Conservation (phyloP, 64 coral and sea anemone species). For the Hydrozoanthus tunicans region DNA sequence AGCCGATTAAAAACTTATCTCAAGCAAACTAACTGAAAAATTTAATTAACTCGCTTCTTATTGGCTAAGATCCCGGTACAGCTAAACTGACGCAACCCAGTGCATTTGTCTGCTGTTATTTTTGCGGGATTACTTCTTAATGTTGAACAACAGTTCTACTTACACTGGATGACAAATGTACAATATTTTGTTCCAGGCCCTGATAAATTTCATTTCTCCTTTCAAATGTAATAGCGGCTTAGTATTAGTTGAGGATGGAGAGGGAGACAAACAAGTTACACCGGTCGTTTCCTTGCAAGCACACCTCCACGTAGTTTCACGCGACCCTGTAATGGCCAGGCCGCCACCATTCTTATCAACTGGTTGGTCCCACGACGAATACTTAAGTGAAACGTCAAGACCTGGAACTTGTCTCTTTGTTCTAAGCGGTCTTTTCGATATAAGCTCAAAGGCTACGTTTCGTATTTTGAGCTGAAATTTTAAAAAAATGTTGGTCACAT, state of each 20-base stretch:
- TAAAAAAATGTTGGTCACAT: neutral
- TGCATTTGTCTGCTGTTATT: neutral
- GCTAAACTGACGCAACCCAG: too few species aligned
- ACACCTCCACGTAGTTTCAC: neutral
- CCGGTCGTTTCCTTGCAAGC: neutral
- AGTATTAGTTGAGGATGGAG: neutral
- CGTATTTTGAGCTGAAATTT: slow-evolving; percentile 50
- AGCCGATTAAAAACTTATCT: too few species aligned
- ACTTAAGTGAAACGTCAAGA: too few species aligned
- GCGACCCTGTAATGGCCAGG: neutral
- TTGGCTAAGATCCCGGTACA: too few species aligned
- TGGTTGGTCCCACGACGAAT: neutral
- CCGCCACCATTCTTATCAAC: neutral
- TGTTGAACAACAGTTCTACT: slow-evolving; percentile 45
- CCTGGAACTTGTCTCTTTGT: neutral
- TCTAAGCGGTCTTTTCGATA: slow-evolving; percentile 33
- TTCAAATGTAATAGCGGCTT: slow-evolving; percentile 68
- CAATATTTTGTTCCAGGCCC: slow-evolving; percentile 64
- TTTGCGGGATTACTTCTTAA: neutral
- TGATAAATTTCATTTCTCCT: slow-evolving; percentile 83
- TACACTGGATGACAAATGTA: slow-evolving; percentile 89
- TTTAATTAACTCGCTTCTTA: too few species aligned
- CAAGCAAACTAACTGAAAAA: too few species aligned
- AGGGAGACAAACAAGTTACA: neutral
- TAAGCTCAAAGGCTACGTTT: slow-evolving; percentile 48